Evolutionary conservation across 2,888 invertebrate genomes (phyloP), one percentile per base, ranked within the genome.

Genomic region (Plagodis pulveraria): DNA sequence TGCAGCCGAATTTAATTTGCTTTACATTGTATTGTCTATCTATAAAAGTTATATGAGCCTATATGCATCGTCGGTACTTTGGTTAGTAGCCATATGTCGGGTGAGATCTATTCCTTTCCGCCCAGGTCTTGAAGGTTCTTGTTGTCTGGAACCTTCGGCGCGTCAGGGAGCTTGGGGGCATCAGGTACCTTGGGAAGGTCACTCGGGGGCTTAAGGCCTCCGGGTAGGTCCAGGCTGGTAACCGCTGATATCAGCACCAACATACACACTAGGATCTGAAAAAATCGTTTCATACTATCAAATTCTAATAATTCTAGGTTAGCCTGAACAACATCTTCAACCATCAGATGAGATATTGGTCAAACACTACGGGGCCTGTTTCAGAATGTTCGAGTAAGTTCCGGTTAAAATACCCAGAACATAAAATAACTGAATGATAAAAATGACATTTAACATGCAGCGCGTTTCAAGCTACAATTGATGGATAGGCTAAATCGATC

Each of bases 1-100:
- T 79, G 81, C 83, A 84, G 76, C 77, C 76, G 68, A 72, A 55
- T 83, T 83, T 80, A 78, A 67, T 80, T 72, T 83, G 81, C 77
- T 74, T 71, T 35, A 47, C n/a, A 52, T 38, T 22, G 22, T 22
- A 22, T 22, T 22, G 22, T 22, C 22, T 22, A 22, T 2, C 22
- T 22, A 22, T 22, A 22, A 22, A 22, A 2, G 22, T 22, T 22
- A 2, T 22, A 22, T 22, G 22, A 22, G 22, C 22, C 22, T 22
- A 22, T 22, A 22, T n/a, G 8, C 5, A 36, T 49, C 8, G 34
- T 49, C 34, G 57, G 44, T 41, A 36, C 12, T 60, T 55, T 49
- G 55, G 33, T 50, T 4, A 12, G n/a, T 38, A 34, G 43, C 32
- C n/a, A 32, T 65, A 50, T 58, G 53, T 47, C 5, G 12, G 8